These are phyloP conservation scores for Prionchulus punctatus DNA, from an alignment of 2,888 invertebrate species.

Conservation along the genomic window DNA sequence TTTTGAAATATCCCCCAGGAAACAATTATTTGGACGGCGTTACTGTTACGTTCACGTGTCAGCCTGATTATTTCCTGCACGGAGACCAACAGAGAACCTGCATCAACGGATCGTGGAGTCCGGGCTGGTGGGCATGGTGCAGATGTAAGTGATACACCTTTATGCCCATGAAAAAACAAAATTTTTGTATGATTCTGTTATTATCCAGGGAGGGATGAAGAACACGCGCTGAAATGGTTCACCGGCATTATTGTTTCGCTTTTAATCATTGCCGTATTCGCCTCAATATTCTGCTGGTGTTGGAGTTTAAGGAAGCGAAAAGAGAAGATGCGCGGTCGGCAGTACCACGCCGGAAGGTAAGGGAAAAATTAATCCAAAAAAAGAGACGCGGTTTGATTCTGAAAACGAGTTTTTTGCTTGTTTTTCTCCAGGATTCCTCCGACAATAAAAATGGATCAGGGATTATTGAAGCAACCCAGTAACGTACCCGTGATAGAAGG, in stretches of 20 bases:
- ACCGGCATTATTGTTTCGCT: slow-evolving; percentile 11
- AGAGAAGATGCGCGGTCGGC: neutral
- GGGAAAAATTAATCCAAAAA: neutral
- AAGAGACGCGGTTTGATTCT: neutral
- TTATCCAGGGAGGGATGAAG: slow-evolving; percentile 8
- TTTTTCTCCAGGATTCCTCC: neutral
- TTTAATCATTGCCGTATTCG: slow-evolving; percentile 3
- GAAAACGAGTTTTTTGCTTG: neutral
- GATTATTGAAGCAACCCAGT: neutral
- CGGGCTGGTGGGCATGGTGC: slow-evolving; percentile 23
- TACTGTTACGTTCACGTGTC: slow-evolving; percentile 20
- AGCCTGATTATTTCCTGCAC: slow-evolving; percentile 21
- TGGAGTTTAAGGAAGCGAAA: slow-evolving; percentile 1
- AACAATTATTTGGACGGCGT: slow-evolving; percentile 23
- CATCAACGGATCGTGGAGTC: slow-evolving; percentile 22
- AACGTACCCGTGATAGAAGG: slow-evolving; percentile 7
- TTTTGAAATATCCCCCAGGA: slow-evolving; percentile 20
- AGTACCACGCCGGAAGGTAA: neutral
- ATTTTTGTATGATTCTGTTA: neutral
- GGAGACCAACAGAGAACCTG: slow-evolving; percentile 19
- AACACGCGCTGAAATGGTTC: slow-evolving; percentile 11
- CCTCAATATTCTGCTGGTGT: slow-evolving; percentile 9
- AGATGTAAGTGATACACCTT: slow-evolving; percentile 20
- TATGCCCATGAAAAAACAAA: too few species aligned
- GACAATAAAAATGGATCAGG: neutral